Evolutionary conservation across 2,797 vertebrate species (phyloP).

Genomic region (Girardinus metallicus): DNA sequence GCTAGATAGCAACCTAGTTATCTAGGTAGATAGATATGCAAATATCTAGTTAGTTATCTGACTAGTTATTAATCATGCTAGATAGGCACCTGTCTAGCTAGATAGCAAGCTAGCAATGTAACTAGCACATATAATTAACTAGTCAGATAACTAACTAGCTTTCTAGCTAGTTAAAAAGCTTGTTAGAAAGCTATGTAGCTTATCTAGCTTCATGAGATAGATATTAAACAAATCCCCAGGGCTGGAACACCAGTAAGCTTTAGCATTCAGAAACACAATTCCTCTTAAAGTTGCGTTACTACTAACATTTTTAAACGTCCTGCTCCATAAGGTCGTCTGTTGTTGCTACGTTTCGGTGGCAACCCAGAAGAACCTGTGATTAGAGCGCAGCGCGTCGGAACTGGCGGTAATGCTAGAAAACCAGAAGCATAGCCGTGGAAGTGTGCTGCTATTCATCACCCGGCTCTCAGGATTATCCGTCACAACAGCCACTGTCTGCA

Average conservation of each 20-base stretch:
- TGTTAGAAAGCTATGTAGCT: no score
- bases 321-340: not conserved
- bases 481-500: slow-evolving; percentile 29
- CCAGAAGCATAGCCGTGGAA: slow-evolving; percentile 20
- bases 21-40: no score
- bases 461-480: slow-evolving; percentile 24
- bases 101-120: no score
- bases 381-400: slow-evolving; percentile 3
- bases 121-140: no score
- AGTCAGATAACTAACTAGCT: no score
- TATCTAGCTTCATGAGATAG: no score
- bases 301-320: not conserved
- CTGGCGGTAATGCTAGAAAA: slow-evolving; percentile 10
- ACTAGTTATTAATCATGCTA: no score
- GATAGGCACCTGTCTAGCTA: no score
- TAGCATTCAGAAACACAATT: not conserved
- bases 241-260: not conserved
- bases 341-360: not conserved
- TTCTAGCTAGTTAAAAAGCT: no score
- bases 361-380: slow-evolving; percentile 4
- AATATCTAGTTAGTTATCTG: no score
- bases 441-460: slow-evolving; percentile 36
- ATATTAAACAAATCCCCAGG: not conserved
- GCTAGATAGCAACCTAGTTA: no score
- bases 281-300: not conserved